Evolutionary conservation across 2,113 vertebrate genomes (phyloP), one percentile per base, ranked within the genome.

Genomic region (Eonycteris spelaea): DNA sequence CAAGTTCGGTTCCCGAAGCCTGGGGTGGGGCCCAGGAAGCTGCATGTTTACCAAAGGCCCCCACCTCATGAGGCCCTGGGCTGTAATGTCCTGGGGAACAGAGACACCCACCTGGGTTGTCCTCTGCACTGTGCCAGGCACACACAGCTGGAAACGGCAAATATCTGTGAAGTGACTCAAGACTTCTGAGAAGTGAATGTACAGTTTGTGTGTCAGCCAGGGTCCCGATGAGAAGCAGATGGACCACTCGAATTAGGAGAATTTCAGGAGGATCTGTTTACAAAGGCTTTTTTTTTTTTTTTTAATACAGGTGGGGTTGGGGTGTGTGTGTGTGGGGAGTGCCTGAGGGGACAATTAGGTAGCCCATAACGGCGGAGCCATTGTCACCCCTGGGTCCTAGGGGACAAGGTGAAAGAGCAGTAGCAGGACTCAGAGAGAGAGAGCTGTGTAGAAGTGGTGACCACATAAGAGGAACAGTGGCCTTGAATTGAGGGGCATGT

Each of bases 81-180:
- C 10, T 1, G 26, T 28, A 45, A 33, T 6, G 6, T 5, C 43
- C 3, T 3, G 30, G 53, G 48, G 53, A 45, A 24, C 11, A 30
- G 88, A 63, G 7, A 3, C 5, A n/a, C 19, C 24, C 12, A 6
- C 19, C 65, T 13, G 9, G 0, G 0, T 10, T 0, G 1, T 6
- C 28, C 11, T 8, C 53, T 10, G 28, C 21, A 8, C n/a, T 2
- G 35, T 1, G 30, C 35, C 48, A 18, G 28, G 43, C 0, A 5
- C 38, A 12, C 9, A 2, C 3, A 0, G 38, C 82, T 43, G 9
- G 55, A 55, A 43, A 68, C 16, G 21, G 74, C 7, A 5, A 5
- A 16, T 1, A 0, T 38, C 40, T 22, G 11, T 1, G 12, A n/a
- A 1, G 0, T 45, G 40, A 43, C 51, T 15, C 22, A 22, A 40